A percentile compares a stretch with the other conserved stretches of the same genome.
Evolutionary conservation across 2,888 invertebrate species (phyloP).

Genomic region (Sturmia bella): DNA sequence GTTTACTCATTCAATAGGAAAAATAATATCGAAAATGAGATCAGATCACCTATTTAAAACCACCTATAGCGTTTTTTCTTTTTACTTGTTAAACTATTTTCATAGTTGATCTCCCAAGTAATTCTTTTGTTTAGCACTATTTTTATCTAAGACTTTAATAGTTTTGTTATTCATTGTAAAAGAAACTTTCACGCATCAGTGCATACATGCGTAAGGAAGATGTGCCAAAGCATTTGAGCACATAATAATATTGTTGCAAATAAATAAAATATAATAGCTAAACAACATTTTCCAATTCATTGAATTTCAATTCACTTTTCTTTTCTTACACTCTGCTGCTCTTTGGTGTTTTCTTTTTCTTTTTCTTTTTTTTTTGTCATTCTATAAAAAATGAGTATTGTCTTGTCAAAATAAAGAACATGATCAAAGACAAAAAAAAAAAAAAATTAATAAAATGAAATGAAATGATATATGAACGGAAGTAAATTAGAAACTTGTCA

Average conservation of each 20-base stretch:
- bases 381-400: slow-evolving; percentile 53
- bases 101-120: too few species aligned
- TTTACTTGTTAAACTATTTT: too few species aligned
- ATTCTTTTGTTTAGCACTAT: too few species aligned
- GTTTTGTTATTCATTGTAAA: slow-evolving; percentile 27
- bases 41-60: too few species aligned
- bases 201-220: slow-evolving; percentile 42
- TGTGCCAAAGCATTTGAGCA: slow-evolving; percentile 37
- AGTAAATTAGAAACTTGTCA: slow-evolving; percentile 65
- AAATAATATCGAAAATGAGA: too few species aligned
- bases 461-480: slow-evolving; percentile 14
- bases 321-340: slow-evolving; percentile 7
- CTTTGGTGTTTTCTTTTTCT: not conserved
- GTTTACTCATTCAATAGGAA: too few species aligned
- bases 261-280: slow-evolving; percentile 67
- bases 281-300: slow-evolving; percentile 69
- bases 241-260: slow-evolving; percentile 49
- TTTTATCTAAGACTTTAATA: not conserved
- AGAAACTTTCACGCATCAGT: slow-evolving; percentile 38
- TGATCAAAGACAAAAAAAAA: not conserved
- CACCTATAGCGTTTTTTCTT: too few species aligned
- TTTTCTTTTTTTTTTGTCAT: slow-evolving; percentile 2
- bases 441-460: slow-evolving; percentile 5
- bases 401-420: slow-evolving; percentile 33
- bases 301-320: slow-evolving; percentile 64